Conservation (phyloP, 2,113 vertebrate species). For the Eleginops maclovinus region DNA sequence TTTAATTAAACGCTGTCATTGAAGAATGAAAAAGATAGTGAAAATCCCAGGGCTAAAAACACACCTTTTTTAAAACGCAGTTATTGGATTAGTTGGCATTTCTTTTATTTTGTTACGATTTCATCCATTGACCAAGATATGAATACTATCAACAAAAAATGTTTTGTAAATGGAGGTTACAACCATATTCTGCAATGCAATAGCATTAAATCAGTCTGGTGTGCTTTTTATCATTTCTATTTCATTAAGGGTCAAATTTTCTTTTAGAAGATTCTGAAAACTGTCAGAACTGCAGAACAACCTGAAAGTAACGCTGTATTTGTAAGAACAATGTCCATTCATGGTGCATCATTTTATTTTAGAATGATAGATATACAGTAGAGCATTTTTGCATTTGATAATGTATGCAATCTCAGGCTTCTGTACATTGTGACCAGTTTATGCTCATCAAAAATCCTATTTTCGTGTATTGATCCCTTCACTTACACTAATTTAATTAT, state of each 20-base stretch:
- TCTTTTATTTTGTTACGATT: neutral
- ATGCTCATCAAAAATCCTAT: constrained; percentile 16
- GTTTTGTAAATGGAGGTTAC: neutral
- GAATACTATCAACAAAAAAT: neutral
- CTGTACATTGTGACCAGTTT: constrained; percentile 2
- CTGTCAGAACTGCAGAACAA: neutral
- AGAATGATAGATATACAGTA: neutral
- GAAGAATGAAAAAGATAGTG: constrained; percentile 10
- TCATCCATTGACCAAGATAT: neutral
- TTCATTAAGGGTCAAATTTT: neutral
- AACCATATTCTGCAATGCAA: neutral
- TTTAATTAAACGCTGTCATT: constrained; percentile 50
- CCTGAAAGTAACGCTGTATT: neutral
- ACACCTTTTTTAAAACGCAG: constrained; percentile 7
- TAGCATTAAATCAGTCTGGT: neutral
- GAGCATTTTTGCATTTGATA: neutral
- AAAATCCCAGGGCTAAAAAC: constrained; percentile 20
- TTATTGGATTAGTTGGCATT: constrained; percentile 10
- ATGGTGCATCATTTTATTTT: neutral
- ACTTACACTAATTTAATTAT: constrained; percentile 68
- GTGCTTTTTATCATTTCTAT: neutral
- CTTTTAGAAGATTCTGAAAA: neutral
- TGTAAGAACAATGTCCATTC: neutral
- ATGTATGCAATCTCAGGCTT: neutral
- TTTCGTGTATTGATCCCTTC: constrained; percentile 56